Percentiles rank a stretch among this genome's conserved stretches.
These are phyloP conservation scores for Cantharis nigra DNA, from an alignment of 2,888 invertebrate genomes.

Conservation along the genomic window DNA sequence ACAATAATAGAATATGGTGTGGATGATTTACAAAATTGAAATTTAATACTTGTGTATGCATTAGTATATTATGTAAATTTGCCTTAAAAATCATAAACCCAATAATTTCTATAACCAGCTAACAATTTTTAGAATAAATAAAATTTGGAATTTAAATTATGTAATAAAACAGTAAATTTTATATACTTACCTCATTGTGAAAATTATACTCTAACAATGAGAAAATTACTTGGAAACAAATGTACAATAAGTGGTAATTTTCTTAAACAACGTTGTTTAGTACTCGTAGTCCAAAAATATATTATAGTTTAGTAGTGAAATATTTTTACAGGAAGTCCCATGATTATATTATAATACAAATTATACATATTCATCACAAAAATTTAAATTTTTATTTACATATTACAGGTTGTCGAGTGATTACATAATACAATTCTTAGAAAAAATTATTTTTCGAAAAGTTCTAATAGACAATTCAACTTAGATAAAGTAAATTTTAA, in stretches of 20 bases:
- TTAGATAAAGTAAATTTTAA: not conserved
- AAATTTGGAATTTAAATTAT: not conserved
- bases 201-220: not conserved
- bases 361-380: constrained; percentile 42
- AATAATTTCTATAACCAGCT: not conserved
- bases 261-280: not conserved
- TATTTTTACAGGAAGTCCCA: constrained; percentile 41
- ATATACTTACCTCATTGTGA: not conserved
- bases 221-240: not conserved
- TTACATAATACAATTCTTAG: not conserved
- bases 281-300: constrained; percentile 2
- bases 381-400: constrained; percentile 36
- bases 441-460: not conserved
- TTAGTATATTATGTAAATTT: not conserved
- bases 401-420: not conserved
- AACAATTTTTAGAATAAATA: not conserved
- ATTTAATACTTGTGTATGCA: too few relatives aligned
- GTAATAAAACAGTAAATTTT: not conserved
- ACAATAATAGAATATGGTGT: not conserved
- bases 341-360: constrained; percentile 39
- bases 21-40: not conserved
- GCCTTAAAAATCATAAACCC: not conserved
- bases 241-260: not conserved
- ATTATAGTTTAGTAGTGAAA: constrained; percentile 5
- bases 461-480: not conserved